These are phyloP conservation scores for Panorpa germanica DNA, from an alignment of 2,888 invertebrate species.

Conservation along the genomic window DNA sequence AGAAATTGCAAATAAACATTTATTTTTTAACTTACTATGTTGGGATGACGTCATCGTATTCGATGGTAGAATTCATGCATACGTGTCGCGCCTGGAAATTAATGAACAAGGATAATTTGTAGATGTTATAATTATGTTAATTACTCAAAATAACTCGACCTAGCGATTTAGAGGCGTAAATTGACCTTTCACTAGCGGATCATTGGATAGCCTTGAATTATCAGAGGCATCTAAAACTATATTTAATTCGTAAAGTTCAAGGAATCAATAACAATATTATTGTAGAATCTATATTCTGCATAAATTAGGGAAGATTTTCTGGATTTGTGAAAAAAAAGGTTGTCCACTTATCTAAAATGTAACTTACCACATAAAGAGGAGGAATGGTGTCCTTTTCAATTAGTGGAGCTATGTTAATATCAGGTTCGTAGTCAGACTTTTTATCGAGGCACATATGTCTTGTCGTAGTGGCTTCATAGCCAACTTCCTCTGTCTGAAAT, in stretches of 20 bases:
- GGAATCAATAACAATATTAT: constrained; percentile 10
- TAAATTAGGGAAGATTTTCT: too few relatives aligned
- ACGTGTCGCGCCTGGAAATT: constrained; percentile 37
- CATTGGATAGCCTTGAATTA: too few relatives aligned
- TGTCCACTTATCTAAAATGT: too few relatives aligned
- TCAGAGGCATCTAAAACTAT: too few relatives aligned
- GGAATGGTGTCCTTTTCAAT: constrained; percentile 34
- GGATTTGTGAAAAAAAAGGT: too few relatives aligned
- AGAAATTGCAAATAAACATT: constrained; percentile 8
- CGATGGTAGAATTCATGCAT: constrained; percentile 46
- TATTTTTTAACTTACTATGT: constrained; percentile 38
- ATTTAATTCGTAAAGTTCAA: constrained; percentile 3
- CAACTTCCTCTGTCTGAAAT: too few relatives aligned
- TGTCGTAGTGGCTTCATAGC: too few relatives aligned
- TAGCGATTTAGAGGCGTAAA: too few relatives aligned
- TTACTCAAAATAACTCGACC: constrained; percentile 6
- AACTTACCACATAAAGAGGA: constrained; percentile 31
- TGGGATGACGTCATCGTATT: constrained; percentile 41
- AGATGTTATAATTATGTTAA: constrained; percentile 1
- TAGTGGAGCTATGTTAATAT: constrained; percentile 25
- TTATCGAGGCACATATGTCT: constrained; percentile 41
- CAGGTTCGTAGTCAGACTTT: constrained; percentile 26
- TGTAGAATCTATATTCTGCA: constrained; percentile 8
- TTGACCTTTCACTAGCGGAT: too few relatives aligned
- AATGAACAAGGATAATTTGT: constrained; percentile 11